Evolutionary conservation across 2,113 vertebrate genomes (phyloP), one percentile per base, ranked within the genome.

Genomic region (Papio anubis): DNA sequence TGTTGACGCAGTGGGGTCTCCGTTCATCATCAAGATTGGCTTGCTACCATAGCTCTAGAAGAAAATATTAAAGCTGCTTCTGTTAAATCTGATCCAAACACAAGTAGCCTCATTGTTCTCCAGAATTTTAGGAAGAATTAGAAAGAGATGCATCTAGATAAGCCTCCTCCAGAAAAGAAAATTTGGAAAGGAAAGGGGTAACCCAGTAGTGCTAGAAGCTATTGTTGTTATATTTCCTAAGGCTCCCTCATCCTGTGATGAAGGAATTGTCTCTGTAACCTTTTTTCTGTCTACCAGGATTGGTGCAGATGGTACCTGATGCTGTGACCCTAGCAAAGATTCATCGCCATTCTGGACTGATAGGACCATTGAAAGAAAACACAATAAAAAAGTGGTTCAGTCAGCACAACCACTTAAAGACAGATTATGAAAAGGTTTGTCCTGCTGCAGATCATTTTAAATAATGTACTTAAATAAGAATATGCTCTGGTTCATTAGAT

Each of bases 231-330:
- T 25, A 6, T 88, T 73, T 80, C 30, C 75, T 55, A 88, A 35
- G 18, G 38, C 57, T 30, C 4, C 3, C 5, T 93, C 55, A 50
- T 40, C 16, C 50, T 95, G 68, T 35, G 16, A 35, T 70, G 45
- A 78, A 91, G 85, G 0, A 80, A 30, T 30, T 21, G 30, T 80
- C 97, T 76, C 90, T 86, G 17, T 87, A 43, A 95, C 70, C 61
- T 96, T 90, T 96, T 94, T 79, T 75, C 94, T 0, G 1, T 48
- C 27, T 48, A 86, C 73, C 93, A 99, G 99, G 99, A 0, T 80
- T 99, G 96, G 95, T 99, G 13, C 98, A 99, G 98, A 98, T 99
- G 98, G 98, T 99, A 64, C 98, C 99, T 32, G 98, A 98, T 97
- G 98, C 99, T 82, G 95, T 98, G 30, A 98, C 99, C 0, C 98